Base-by-base conservation (phyloP, 2,888 invertebrate species). In the Dorcus parallelipipedus region DNA sequence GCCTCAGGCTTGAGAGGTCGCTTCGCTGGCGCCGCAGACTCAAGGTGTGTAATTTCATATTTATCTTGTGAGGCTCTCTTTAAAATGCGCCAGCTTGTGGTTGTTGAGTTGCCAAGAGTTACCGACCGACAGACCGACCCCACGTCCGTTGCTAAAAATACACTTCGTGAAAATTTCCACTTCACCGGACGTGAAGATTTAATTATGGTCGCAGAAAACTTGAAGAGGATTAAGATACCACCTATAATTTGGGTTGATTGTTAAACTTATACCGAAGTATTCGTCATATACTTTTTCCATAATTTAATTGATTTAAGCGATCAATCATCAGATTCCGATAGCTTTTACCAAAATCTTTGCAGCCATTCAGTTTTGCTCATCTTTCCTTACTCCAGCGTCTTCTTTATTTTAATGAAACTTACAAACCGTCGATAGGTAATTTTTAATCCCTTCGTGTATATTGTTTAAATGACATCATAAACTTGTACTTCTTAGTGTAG, bases 21-120 rank as follows among this genome's bases (percentile, higher is more conserved):
- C 51, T 62, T 52, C 52, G 63, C 54, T 64, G 66, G 66, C 66
- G 66, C 66, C 66, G 60, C 58, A 51, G 58, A 60, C 61, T 52
- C 53, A 51, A 63, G 64, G 63, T 64, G 59, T 66, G 63, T 66
- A 66, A 66, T 66, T 66, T 63, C 62, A 64, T 64, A 66, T 56
- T 51, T 52, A 56, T 56, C 56, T 47, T 51, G 52, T 33, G 45
- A 45, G 45, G 17, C 45, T 45, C 23, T 17, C 45, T 45, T 45
- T 45, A 45, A 45, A 45, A 45, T 45, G 23, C 45, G 14, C 45
- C 45, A 45, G 14, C 17, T 45, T 45, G 45, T 45, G 45, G 45
- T 45, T 45, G 45, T 45, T 45, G 45, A 45, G 45, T 45, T 45
- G 45, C 45, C 14, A 45, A 45, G 45, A 45, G 45, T 45, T 45